Conservation (phyloP, 1,140 invertebrate species). For the Brachionus sp. region DNA sequence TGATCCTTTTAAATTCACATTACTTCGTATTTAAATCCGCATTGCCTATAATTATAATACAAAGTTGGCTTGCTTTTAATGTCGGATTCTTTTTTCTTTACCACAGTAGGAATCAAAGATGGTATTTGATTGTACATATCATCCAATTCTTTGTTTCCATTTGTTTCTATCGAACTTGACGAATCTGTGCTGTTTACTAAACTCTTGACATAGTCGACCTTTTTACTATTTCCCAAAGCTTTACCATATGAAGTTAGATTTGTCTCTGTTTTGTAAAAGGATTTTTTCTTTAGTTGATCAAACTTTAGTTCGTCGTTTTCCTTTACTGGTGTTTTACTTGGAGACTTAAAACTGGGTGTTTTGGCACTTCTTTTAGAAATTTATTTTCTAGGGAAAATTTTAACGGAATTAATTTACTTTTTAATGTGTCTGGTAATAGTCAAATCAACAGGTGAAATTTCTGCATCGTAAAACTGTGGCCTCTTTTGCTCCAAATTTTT, state of each 20-base stretch:
- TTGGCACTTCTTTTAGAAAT: too few species aligned
- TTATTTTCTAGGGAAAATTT: too few species aligned
- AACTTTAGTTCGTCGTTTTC: neutral
- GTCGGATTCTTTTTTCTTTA: neutral
- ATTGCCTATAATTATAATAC: neutral
- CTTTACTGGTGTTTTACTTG: neutral
- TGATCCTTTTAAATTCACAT: neutral
- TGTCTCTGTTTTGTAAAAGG: neutral
- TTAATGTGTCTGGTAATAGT: neutral
- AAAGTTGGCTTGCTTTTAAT: constrained; percentile 9
- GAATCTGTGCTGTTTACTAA: neutral
- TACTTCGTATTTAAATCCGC: constrained; percentile 1
- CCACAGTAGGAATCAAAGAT: neutral
- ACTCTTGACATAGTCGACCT: neutral
- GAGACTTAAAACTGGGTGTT: neutral
- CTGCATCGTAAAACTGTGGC: neutral
- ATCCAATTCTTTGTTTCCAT: neutral
- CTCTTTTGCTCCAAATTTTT: neutral
- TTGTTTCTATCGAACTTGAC: neutral
- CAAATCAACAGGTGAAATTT: constrained; percentile 7
- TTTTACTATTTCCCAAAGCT: neutral
- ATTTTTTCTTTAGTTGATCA: neutral
- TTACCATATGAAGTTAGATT: neutral
- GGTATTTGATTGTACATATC: neutral
- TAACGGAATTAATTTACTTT: neutral